These are phyloP conservation scores for Phorcus lineatus DNA, from an alignment of 2,888 invertebrate genomes.

Conservation along the genomic window DNA sequence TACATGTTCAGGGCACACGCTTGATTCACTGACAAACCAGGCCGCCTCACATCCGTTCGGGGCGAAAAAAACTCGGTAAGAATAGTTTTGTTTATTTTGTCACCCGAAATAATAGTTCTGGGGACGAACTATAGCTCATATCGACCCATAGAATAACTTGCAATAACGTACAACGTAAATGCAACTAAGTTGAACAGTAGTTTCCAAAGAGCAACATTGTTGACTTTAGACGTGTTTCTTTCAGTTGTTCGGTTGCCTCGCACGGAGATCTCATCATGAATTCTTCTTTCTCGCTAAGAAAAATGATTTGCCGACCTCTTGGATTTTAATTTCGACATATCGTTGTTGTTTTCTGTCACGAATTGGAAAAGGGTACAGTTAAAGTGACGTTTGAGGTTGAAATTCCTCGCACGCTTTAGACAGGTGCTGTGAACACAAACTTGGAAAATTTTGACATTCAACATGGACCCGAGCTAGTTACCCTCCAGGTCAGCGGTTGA, in stretches of 20 bases:
- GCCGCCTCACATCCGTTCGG: conserved; percentile 7
- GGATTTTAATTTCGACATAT: not conserved
- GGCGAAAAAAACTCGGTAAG: conserved; percentile 5
- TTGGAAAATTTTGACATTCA: conserved; percentile 11
- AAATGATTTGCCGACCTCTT: not conserved
- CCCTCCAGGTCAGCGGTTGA: not conserved
- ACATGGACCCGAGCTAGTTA: not conserved
- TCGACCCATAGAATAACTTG: not conserved
- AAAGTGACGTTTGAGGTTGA: not conserved
- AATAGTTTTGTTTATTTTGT: conserved; percentile 11
- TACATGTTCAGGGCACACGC: conserved; percentile 12
- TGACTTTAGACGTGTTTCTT: conserved; percentile 14
- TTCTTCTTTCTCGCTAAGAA: not conserved
- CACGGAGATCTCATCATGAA: not conserved
- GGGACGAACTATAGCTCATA: not conserved
- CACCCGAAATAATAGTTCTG: not conserved
- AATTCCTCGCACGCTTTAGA: not conserved
- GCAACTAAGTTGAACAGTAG: conserved; percentile 7
- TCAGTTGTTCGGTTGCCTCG: not conserved
- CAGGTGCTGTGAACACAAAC: conserved; percentile 6
- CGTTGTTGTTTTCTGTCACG: not conserved
- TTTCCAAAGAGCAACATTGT: conserved; percentile 11
- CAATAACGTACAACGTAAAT: not conserved
- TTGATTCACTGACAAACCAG: conserved; percentile 5
- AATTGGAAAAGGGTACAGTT: not conserved